Percentiles rank a stretch among this genome's conserved stretches.
Evolutionary conservation across 2,888 invertebrate species (phyloP).

Genomic region (Ptilodon capucinus): DNA sequence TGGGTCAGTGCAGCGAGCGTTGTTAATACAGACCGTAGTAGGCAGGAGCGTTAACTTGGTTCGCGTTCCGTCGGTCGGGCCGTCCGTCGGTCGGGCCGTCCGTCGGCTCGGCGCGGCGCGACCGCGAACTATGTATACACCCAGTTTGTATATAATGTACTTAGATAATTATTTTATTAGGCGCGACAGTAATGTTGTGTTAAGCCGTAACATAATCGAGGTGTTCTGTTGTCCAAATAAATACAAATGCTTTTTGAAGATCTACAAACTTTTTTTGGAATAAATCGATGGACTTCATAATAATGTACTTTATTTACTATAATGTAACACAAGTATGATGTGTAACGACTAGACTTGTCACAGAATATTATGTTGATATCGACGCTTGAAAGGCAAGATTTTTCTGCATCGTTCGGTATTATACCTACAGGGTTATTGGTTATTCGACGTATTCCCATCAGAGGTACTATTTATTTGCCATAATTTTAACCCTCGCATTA

Average conservation of each 20-base stretch:
- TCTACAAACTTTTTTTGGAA: slow-evolving; percentile 49
- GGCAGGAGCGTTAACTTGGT: background rate
- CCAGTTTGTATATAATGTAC: slow-evolving; percentile 28
- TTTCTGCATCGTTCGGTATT: too few species aligned
- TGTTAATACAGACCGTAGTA: too few species aligned
- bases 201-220: slow-evolving; percentile 45
- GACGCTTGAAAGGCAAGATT: too few species aligned
- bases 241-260: slow-evolving; percentile 58
- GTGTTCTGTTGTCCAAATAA: slow-evolving; percentile 47
- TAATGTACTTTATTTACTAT: slow-evolving; percentile 19
- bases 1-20: too few species aligned
- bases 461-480: too few species aligned
- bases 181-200: slow-evolving; percentile 33
- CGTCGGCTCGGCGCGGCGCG: background rate
- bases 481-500: too few species aligned
- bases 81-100: background rate
- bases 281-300: slow-evolving; percentile 62
- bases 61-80: background rate
- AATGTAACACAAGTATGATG: too few species aligned
- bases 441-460: too few species aligned
- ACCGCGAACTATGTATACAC: background rate
- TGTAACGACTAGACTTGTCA: too few species aligned
- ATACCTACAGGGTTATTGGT: too few species aligned
- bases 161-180: slow-evolving; percentile 12
- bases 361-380: too few species aligned